Base-by-base conservation (phyloP, 2,888 invertebrate species). In the Aelia acuminata region DNA sequence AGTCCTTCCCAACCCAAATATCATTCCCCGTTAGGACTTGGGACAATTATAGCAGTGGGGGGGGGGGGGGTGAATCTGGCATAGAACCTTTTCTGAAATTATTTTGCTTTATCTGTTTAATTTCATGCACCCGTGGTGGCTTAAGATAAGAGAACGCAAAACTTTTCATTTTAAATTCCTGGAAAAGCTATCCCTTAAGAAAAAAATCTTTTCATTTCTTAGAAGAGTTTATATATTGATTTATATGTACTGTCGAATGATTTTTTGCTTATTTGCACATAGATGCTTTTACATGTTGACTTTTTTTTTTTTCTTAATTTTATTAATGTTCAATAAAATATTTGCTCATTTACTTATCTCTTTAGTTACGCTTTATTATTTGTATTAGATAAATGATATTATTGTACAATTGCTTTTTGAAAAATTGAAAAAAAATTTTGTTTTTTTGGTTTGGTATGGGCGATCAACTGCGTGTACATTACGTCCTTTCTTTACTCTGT, bases 91-190 rank as follows among this genome's bases (percentile, higher is more conserved):
- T 70, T 70, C 35, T 70, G 63, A 70, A 70, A 70, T 70, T 70
- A 70, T 70, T 70, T 70, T 70, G 63, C 63, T 70, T 70, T 70
- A 70, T 70, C 63, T 70, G 35, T 70, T 18, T 70, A 70, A 70
- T 70, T 70, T 35, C 63, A 70, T 70, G 63, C 63, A 70, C 31
- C 35, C 63, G 31, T 70, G 63, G 63, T 35, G 63, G 63, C 63
- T 70, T 70, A 35, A 70, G 35, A 70, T 70, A 70, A 70, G 63
- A 20, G 35, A 70, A 63, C 31, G 31, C 63, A 31, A 63, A 63
- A 70, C 63, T 70, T 70, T 35, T 70, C 63, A 70, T 70, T 70
- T 35, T 35, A 70, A 70, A 70, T 70, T 70, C 63, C 31, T 4
- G 31, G 20, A 31, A 63, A 31, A 5, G 63, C 31, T 63, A 31